Conservation (phyloP, 2,113 vertebrate species). For the Corythaeola cristata region DNA sequence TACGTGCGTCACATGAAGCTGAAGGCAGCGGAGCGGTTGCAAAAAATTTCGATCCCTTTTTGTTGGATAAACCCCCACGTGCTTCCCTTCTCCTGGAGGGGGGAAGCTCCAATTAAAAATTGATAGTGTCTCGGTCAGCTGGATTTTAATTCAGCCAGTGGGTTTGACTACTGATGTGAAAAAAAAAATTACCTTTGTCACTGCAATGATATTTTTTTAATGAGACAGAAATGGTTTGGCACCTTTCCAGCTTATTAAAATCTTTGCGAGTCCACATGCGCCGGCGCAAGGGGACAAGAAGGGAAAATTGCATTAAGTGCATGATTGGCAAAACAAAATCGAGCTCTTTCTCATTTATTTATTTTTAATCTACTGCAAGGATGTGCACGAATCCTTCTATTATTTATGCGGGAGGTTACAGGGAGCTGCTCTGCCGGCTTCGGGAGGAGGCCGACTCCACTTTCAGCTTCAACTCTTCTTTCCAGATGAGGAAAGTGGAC, state of each 20-base stretch:
- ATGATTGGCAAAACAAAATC: neutral
- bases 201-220: neutral
- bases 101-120: neutral
- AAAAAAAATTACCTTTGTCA: neutral
- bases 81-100: neutral
- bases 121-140: neutral
- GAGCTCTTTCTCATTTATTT: neutral
- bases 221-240: constrained; percentile 15
- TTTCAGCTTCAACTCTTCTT: constrained; percentile 21
- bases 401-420: neutral
- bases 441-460: neutral
- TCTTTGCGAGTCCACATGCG: neutral
- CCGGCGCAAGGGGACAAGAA: neutral
- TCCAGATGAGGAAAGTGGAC: neutral
- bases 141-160: neutral
- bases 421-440: neutral
- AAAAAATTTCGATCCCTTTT: neutral
- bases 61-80: neutral
- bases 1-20: neutral
- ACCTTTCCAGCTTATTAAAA: constrained; percentile 4
- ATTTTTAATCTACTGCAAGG: neutral
- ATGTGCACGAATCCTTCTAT: neutral
- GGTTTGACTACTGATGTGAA: neutral
- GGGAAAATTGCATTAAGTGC: neutral
- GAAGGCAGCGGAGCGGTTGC: accelerated